Conservation (phyloP, 2,797 vertebrate species). For the Phylloscopus collybita region DNA sequence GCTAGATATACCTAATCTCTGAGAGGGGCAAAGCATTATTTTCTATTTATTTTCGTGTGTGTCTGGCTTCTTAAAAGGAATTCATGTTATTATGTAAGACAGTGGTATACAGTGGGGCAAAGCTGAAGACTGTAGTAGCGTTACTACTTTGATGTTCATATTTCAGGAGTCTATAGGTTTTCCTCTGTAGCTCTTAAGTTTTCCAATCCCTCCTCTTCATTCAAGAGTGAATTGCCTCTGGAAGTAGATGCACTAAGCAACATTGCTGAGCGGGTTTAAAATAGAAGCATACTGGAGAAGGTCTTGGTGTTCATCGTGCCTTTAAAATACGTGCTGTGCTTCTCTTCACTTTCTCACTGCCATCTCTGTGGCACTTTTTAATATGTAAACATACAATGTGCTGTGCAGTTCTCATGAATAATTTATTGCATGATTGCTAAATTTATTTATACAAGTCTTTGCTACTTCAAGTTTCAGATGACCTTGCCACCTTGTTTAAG, state of each 20-base stretch:
- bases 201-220: constrained; percentile 5
- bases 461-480: constrained; percentile 29
- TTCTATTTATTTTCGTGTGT: neutral
- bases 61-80: neutral
- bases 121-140: neutral
- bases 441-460: constrained; percentile 23
- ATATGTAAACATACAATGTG: neutral
- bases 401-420: constrained; percentile 2
- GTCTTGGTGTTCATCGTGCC: neutral
- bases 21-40: neutral
- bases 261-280: constrained; percentile 22
- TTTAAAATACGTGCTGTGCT: neutral
- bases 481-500: constrained; percentile 60
- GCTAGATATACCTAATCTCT: neutral
- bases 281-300: constrained; percentile 31
- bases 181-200: constrained; percentile 31
- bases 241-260: constrained; percentile 34
- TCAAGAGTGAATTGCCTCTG: constrained; percentile 34
- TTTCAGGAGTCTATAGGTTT: constrained; percentile 2
- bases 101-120: neutral
- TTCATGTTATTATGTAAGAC: constrained; percentile 28
- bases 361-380: constrained; percentile 6
- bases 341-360: neutral
- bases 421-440: neutral
- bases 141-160: constrained; percentile 1